phyloP scores from a whole-genome alignment of 2,888 invertebrate genomes.

The Acutogordius australiensis region DNA sequence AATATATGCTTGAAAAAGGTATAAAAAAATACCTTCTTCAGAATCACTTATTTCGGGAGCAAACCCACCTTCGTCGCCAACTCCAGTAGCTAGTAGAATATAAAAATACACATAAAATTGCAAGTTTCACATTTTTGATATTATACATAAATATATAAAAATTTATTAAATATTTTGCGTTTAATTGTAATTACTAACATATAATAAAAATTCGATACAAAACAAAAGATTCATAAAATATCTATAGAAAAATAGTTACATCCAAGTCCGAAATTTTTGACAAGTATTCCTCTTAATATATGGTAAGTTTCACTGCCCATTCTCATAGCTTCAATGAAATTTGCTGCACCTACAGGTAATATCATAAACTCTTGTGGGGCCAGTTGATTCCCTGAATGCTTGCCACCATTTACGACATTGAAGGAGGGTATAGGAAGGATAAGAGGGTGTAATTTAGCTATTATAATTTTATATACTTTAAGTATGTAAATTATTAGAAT shows the following conservation, averaged over 20 bases:
- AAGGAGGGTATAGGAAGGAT: constrained; percentile 86
- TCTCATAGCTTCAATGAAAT: constrained; percentile 84
- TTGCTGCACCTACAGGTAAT: constrained; percentile 55
- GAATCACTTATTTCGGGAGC: constrained; percentile 89
- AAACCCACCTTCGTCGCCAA: constrained; percentile 96
- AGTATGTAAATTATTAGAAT: no score
- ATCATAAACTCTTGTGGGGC: constrained; percentile 64
- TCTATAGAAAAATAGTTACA: background rate
- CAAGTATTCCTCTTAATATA: constrained; percentile 66
- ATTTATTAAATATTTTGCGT: no score
- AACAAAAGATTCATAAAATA: background rate
- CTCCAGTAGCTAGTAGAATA: constrained; percentile 43
- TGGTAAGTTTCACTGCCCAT: constrained; percentile 91
- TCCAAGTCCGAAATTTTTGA: constrained; percentile 64
- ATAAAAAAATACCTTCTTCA: constrained; percentile 36
- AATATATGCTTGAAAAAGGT: no score
- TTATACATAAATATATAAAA: no score
- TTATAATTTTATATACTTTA: no score
- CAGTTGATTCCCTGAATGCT: constrained; percentile 80
- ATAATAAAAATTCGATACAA: background rate
- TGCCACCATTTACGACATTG: constrained; percentile 95
- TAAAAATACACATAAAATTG: no score
- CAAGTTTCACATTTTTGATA: no score
- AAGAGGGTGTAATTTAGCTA: no score
- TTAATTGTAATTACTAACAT: no score